phyloP scores from a whole-genome alignment of 2,113 vertebrate genomes.

The Uria lomvia region DNA sequence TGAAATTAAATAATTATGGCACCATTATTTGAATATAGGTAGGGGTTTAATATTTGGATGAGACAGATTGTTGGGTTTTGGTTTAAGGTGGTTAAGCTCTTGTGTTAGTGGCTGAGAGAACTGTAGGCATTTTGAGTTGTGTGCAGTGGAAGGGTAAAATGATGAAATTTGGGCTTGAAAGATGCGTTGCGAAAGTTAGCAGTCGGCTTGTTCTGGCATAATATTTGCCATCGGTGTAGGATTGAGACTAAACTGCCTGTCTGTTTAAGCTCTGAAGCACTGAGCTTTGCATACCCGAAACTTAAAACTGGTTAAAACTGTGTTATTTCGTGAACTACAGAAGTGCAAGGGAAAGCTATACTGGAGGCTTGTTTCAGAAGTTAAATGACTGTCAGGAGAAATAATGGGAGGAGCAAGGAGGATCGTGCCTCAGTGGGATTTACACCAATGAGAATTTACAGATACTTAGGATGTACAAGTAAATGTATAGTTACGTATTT shows the following conservation, averaged over 20 bases:
- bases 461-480: not conserved
- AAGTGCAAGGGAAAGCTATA: not conserved
- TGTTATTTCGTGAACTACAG: not conserved
- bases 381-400: not conserved
- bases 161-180: not conserved
- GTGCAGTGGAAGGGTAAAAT: not conserved
- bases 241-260: not conserved
- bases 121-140: not conserved
- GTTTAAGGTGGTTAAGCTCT: not conserved
- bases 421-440: not conserved
- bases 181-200: not conserved
- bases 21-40: not conserved
- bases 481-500: not conserved
- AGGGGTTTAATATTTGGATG: not conserved
- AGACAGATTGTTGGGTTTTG: not conserved
- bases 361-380: not conserved
- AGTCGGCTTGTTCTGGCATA: not conserved
- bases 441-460: not conserved
- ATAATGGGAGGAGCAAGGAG: not conserved
- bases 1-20: not conserved
- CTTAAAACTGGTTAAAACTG: not conserved
- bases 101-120: not conserved
- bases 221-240: not conserved
- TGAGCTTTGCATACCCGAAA: not conserved
- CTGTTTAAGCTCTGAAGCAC: not conserved